A percentile compares a stretch with the other conserved stretches of the same genome.
phyloP scores from a whole-genome alignment of 2,888 invertebrate species.

The Nineta flava region DNA sequence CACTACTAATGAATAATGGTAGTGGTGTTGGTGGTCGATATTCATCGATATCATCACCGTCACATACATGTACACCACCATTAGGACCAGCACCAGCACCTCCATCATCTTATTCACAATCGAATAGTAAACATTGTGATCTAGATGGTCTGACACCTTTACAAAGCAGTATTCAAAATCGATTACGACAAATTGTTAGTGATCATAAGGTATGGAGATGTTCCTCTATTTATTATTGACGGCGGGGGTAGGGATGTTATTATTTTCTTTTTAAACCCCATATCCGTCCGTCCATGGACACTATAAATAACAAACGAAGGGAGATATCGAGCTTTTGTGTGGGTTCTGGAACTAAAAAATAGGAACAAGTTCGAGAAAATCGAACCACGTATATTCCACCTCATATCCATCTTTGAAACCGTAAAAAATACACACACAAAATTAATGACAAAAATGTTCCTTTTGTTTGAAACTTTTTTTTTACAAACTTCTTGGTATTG shows the following conservation, averaged over 20 bases:
- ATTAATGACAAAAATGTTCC: no score
- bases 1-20: conserved; percentile 8
- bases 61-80: conserved; percentile 38
- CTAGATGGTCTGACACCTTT: conserved; percentile 60
- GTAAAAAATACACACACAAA: no score
- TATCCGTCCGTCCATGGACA: no score
- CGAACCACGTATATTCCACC: no score
- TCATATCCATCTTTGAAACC: no score
- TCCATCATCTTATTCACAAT: conserved; percentile 10
- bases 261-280: no score
- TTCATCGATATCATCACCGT: conserved; percentile 27
- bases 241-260: neutral
- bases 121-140: conserved; percentile 21
- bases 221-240: conserved; percentile 10
- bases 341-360: no score
- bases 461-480: no score
- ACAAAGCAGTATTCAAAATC: conserved; percentile 53
- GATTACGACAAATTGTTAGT: conserved; percentile 67
- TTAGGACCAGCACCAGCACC: conserved; percentile 30
- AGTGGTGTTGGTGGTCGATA: conserved; percentile 17
- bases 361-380: no score
- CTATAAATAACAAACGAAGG: no score
- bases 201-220: conserved; percentile 63
- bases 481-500: no score
- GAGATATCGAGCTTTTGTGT: no score